These are phyloP conservation scores for Microctonus hyperodae DNA, from an alignment of 2,888 invertebrate species.

Conservation along the genomic window DNA sequence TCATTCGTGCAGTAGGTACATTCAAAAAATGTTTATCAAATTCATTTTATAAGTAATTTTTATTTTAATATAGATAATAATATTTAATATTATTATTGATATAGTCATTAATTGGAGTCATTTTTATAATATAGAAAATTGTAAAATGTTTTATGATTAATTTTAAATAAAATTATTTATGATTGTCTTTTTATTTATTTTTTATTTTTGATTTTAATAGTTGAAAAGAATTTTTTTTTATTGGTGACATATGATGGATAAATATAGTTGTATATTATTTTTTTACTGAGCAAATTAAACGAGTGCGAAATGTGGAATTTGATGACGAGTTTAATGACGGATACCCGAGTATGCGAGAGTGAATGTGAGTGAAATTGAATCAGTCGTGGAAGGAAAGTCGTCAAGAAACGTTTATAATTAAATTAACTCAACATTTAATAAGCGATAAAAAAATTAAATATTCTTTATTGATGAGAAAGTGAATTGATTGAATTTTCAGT, in stretches of 20 bases:
- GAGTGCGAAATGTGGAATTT: conserved; percentile 34
- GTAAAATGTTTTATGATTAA: too few species aligned
- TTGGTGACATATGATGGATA: background rate
- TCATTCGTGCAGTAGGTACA: conserved; percentile 28
- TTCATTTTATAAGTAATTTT: background rate
- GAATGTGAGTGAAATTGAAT: conserved; percentile 24
- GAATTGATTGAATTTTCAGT: background rate
- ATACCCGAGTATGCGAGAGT: conserved; percentile 31
- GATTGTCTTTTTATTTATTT: background rate
- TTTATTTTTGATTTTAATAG: background rate
- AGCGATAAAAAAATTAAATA: background rate
- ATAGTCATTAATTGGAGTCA: too few species aligned
- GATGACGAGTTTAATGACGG: conserved; percentile 31
- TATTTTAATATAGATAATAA: too few species aligned
- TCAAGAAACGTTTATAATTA: conserved; percentile 4
- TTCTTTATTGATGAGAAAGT: background rate
- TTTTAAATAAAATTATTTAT: too few species aligned
- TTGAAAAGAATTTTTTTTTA: background rate
- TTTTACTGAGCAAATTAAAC: conserved; percentile 15
- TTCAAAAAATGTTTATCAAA: background rate
- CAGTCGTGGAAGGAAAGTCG: conserved; percentile 28
- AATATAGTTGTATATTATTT: background rate
- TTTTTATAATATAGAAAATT: too few species aligned
- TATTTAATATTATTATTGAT: too few species aligned
- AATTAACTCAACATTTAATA: background rate